Conservation (phyloP, 2,113 vertebrate genomes). For the Leptobrachium leishanense region DNA sequence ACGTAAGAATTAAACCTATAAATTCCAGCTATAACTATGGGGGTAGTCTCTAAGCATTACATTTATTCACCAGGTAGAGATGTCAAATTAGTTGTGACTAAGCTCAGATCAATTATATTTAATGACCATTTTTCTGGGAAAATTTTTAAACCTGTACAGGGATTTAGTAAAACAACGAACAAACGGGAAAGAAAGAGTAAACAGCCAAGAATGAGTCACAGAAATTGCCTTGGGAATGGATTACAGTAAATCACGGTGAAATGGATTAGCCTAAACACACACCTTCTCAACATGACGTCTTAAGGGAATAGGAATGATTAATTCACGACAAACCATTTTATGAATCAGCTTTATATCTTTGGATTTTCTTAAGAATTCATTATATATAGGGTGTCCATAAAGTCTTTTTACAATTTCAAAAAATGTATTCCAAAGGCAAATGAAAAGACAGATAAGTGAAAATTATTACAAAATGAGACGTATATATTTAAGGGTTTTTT, state of each 20-base stretch:
- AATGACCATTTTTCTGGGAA: conserved; percentile 1
- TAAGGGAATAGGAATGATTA: conserved; percentile 14
- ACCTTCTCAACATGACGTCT: conserved; percentile 24
- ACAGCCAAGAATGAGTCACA: conserved; percentile 11
- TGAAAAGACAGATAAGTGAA: no score
- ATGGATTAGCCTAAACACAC: conserved; percentile 24
- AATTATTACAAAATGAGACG: no score
- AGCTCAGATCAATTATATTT: not conserved
- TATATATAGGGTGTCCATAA: no score
- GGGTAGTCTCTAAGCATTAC: no score
- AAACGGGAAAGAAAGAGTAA: conserved; percentile 11
- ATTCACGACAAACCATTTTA: conserved; percentile 22
- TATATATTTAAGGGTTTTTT: no score
- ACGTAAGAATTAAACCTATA: no score
- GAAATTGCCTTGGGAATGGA: conserved; percentile 18
- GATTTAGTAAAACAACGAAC: conserved; percentile 5
- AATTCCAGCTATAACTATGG: no score
- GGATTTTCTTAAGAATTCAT: no score
- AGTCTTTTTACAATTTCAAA: no score
- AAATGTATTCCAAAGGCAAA: no score
- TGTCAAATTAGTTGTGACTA: not conserved
- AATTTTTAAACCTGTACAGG: not conserved
- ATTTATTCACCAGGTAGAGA: no score
- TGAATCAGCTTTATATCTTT: not conserved
- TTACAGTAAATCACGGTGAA: conserved; percentile 32